phyloP scores from a whole-genome alignment of 2,113 vertebrate species.

The Nibea albiflora region DNA sequence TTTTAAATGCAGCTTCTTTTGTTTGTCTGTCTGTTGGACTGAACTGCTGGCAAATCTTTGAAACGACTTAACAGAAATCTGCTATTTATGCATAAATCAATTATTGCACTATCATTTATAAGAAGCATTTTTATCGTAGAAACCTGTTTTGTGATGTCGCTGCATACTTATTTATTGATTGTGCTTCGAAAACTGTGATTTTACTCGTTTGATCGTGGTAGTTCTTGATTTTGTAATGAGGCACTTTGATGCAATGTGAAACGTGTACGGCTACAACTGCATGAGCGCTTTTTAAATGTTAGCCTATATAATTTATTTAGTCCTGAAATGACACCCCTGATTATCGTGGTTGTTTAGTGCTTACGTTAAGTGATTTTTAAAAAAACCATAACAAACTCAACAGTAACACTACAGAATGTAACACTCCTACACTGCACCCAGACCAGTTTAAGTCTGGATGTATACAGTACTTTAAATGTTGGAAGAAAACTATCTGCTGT shows the following conservation, averaged over 20 bases:
- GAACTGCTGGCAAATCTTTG: constrained; percentile 84
- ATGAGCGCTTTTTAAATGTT: constrained; percentile 81
- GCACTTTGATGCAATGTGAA: constrained; percentile 93
- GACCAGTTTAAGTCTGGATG: constrained; percentile 15
- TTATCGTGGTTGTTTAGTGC: constrained; percentile 72
- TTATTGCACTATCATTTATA: constrained; percentile 98
- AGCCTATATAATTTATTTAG: constrained; percentile 71
- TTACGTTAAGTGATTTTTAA: constrained; percentile 55
- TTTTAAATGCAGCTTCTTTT: constrained; percentile 65
- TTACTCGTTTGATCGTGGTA: constrained; percentile 91
- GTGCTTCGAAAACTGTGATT: constrained; percentile 92
- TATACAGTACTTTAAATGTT: constrained; percentile 21
- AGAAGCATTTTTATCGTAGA: constrained; percentile 92
- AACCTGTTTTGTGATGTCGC: constrained; percentile 91
- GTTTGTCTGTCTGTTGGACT: constrained; percentile 16
- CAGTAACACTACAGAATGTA: constrained; percentile 60
- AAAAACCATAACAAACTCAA: constrained; percentile 33
- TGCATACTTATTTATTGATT: constrained; percentile 93
- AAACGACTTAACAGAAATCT: constrained; percentile 90
- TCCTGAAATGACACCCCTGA: constrained; percentile 64
- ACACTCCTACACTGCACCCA: constrained; percentile 1
- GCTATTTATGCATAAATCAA: constrained; percentile 98
- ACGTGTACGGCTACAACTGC: constrained; percentile 80
- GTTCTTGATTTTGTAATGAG: constrained; percentile 91
- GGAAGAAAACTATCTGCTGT: constrained; percentile 6